Evolutionary conservation across 2,113 vertebrate species (phyloP).

Genomic region (Euleptes europaea): DNA sequence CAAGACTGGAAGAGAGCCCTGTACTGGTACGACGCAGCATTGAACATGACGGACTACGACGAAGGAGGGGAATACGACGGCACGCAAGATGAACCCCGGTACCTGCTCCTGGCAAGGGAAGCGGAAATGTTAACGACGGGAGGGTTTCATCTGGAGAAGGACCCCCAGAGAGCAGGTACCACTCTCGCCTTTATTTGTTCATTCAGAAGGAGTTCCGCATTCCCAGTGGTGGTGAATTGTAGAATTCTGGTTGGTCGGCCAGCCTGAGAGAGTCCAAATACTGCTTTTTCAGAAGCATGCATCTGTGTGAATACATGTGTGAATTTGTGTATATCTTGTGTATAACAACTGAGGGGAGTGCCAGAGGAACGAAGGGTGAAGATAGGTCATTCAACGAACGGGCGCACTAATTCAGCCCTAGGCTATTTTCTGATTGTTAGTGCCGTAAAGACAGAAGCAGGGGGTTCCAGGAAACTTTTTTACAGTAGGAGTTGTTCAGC

Average conservation of each 20-base stretch:
- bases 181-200: not conserved
- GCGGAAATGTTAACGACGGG: conserved; percentile 89
- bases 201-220: not conserved
- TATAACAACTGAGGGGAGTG: not conserved
- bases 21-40: conserved; percentile 83
- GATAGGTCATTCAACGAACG: not conserved
- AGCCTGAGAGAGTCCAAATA: not conserved
- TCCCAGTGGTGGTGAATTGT: not conserved
- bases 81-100: conserved; percentile 88
- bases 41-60: conserved; percentile 91
- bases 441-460: not conserved
- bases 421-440: not conserved
- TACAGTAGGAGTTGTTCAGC: too few species aligned
- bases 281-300: too few species aligned
- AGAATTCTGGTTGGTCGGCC: not conserved
- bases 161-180: conserved; percentile 89
- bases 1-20: conserved; percentile 88
- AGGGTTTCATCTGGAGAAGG: conserved; percentile 76
- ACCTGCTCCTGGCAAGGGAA: conserved; percentile 87
- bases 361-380: not conserved
- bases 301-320: too few species aligned
- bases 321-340: not conserved
- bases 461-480: too few species aligned
- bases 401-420: not conserved
- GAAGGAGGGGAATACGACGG: conserved; percentile 95